Conservation (phyloP, 2,113 vertebrate species). For the Pituophis catenifer region DNA sequence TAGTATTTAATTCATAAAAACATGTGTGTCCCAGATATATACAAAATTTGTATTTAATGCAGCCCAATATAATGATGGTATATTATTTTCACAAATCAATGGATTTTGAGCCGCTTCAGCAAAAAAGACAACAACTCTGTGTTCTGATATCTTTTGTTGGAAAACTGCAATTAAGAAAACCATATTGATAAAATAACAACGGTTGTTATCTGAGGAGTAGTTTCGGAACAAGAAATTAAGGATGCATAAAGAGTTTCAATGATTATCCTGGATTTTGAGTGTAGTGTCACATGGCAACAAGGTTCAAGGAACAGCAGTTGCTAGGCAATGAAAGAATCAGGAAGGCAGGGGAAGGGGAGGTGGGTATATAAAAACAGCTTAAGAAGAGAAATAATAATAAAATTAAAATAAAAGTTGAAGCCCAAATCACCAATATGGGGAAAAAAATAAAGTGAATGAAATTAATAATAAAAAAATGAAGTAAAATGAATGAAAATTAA, state of each 20-base stretch:
- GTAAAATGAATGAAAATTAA: neutral
- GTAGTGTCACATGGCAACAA: neutral
- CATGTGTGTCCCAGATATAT: neutral
- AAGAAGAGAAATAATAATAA: neutral
- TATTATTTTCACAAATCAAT: neutral
- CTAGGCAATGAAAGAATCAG: neutral
- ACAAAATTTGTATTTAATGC: neutral
- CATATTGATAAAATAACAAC: neutral
- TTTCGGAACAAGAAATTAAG: neutral
- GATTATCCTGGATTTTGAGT: neutral
- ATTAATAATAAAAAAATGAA: neutral
- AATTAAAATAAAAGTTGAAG: neutral
- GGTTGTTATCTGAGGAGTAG: neutral
- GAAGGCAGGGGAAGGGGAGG: neutral
- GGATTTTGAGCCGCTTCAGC: neutral
- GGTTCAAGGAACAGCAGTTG: neutral
- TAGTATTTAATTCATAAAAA: neutral
- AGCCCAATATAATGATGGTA: neutral
- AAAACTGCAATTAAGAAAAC: neutral
- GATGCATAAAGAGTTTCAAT: neutral
- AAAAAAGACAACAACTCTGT: neutral
- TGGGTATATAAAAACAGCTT: too few relatives aligned
- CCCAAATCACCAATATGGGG: neutral
- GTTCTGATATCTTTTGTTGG: neutral
- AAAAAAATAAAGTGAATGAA: neutral